These are phyloP conservation scores for Poeciliopsis turneri DNA, from an alignment of 2,797 vertebrate genomes.

Conservation along the genomic window DNA sequence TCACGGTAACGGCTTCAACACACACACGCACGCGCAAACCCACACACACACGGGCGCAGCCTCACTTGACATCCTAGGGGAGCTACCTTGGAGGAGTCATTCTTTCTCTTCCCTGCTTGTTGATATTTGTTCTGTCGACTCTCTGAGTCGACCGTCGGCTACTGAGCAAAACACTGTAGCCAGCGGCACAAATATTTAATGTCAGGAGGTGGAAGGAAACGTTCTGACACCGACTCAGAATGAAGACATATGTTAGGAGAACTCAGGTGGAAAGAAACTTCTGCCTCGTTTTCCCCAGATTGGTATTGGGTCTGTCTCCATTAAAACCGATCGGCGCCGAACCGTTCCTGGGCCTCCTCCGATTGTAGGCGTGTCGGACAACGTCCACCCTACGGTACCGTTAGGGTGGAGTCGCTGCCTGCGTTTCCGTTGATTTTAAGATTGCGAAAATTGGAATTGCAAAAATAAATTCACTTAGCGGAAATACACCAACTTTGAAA, in stretches of 20 bases:
- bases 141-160: slow-evolving; percentile 48
- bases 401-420: not conserved
- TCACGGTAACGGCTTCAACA: slow-evolving; percentile 7
- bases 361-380: not conserved
- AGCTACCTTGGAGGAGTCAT: slow-evolving; percentile 27
- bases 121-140: slow-evolving; percentile 66
- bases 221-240: slow-evolving; percentile 3
- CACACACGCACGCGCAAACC: not conserved
- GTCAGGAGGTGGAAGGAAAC: slow-evolving; percentile 26
- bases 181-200: slow-evolving; percentile 58
- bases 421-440: too few relatives aligned
- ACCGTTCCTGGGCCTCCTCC: not conserved
- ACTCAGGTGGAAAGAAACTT: not conserved
- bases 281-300: not conserved
- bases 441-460: too few relatives aligned
- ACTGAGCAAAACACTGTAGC: slow-evolving; percentile 48
- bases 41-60: not conserved
- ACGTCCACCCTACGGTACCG: not conserved
- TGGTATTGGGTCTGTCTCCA: not conserved
- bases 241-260: not conserved
- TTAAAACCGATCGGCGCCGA: not conserved
- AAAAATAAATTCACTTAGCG: too few relatives aligned
- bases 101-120: slow-evolving; percentile 38
- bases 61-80: slow-evolving; percentile 48
- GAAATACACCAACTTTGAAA: too few relatives aligned